Evolutionary conservation across 2,113 vertebrate species (phyloP).

Genomic region (Hippocampus comes): DNA sequence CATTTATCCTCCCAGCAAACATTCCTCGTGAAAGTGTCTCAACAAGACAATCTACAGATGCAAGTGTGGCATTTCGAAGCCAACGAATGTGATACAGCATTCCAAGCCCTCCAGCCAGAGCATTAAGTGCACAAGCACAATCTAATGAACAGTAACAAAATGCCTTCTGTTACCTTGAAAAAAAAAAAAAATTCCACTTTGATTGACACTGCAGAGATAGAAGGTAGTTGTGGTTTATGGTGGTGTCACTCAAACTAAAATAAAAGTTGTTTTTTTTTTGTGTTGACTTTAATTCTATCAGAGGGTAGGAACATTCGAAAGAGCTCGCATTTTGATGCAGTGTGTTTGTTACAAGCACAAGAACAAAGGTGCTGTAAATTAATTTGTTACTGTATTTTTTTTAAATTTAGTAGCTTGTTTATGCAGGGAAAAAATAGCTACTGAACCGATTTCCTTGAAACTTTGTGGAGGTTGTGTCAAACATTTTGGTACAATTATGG

Average conservation of each 20-base stretch:
- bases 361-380: background rate
- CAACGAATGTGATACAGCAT: constrained; percentile 31
- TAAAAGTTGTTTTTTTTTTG: background rate
- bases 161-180: background rate
- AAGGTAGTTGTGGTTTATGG: background rate
- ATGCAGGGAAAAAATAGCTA: no score
- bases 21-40: constrained; percentile 42
- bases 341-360: background rate
- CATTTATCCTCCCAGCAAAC: constrained; percentile 44
- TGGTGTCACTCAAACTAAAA: background rate
- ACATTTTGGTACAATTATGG: no score
- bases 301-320: background rate
- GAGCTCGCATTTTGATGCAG: background rate
- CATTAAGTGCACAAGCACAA: background rate
- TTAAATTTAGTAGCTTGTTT: no score
- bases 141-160: background rate
- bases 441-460: no score
- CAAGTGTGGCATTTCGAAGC: constrained; percentile 20
- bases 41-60: constrained; percentile 37
- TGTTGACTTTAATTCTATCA: background rate
- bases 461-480: no score
- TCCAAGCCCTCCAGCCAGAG: background rate
- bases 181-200: background rate
- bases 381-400: no score
- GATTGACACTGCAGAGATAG: background rate